phyloP scores from a whole-genome alignment of 1,140 invertebrate genomes.

The Aphaenogaster ashmeadi region DNA sequence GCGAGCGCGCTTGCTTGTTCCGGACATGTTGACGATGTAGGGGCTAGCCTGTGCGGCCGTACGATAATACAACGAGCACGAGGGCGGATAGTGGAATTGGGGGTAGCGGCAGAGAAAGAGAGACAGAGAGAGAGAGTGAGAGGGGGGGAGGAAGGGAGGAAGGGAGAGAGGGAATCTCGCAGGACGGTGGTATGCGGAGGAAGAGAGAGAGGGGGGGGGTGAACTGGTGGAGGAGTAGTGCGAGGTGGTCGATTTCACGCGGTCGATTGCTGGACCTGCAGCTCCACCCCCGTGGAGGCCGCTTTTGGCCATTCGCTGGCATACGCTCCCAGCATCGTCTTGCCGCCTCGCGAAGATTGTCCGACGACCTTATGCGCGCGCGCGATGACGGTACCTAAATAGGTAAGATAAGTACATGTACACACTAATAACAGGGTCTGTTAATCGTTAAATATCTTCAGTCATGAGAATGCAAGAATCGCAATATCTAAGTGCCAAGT shows the following conservation, averaged over 20 bases:
- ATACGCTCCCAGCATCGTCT: conserved; percentile 52
- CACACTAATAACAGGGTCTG: not conserved
- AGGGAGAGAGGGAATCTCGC: conserved; percentile 42
- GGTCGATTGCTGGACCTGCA: conserved; percentile 78
- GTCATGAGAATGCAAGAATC: not conserved
- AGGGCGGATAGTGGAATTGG: conserved; percentile 67
- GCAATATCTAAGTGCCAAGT: not conserved
- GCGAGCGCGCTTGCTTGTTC: conserved; percentile 70
- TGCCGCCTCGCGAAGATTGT: conserved; percentile 49
- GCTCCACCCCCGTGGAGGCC: conserved; percentile 74
- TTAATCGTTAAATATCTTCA: not conserved
- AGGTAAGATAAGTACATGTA: not conserved
- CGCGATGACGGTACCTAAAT: not conserved
- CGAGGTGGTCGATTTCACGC: conserved; percentile 79
- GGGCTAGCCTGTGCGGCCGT: conserved; percentile 81
- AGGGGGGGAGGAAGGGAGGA: not conserved
- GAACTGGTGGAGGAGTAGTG: conserved; percentile 66
- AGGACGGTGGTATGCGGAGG: conserved; percentile 65
- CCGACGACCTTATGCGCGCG: conserved; percentile 28
- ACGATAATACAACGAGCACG: conserved; percentile 81
- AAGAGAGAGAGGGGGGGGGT: conserved; percentile 46
- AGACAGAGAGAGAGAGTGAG: not conserved
- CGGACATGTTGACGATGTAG: conserved; percentile 83
- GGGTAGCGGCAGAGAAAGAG: conserved; percentile 13
- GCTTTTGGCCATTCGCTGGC: conserved; percentile 71